phyloP scores from a whole-genome alignment of 2,797 vertebrate species.

The Mastacembelus armatus region DNA sequence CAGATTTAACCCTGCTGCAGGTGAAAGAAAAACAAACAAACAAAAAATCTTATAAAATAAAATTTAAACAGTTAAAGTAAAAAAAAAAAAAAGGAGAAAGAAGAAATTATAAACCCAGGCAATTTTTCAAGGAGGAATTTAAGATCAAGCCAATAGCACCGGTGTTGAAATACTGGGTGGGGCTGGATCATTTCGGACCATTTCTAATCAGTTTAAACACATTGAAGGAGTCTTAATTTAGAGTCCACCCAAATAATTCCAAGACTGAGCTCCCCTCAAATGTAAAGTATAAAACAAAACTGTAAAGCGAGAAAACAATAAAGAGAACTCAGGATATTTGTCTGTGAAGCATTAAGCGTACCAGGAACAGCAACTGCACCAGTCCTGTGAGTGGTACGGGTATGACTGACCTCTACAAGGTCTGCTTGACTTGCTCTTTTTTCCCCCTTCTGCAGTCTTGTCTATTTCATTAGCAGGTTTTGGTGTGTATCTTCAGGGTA shows the following conservation, averaged over 20 bases:
- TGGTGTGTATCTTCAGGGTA: constrained; percentile 69
- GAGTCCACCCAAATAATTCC: constrained; percentile 54
- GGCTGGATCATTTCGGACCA: constrained; percentile 57
- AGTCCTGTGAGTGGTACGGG: constrained; percentile 59
- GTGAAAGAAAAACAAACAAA: constrained; percentile 28
- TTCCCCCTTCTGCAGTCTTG: constrained; percentile 51
- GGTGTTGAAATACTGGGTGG: constrained; percentile 53
- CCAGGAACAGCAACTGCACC: constrained; percentile 58
- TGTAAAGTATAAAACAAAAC: constrained; percentile 13
- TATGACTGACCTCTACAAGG: constrained; percentile 56
- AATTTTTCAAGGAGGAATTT: constrained; percentile 64
- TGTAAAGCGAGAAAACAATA: constrained; percentile 16
- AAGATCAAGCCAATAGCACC: constrained; percentile 78
- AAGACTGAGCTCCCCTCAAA: constrained; percentile 29
- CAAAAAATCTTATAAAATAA: constrained; percentile 33
- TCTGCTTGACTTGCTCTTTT: constrained; percentile 59
- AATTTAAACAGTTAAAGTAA: constrained; percentile 38
- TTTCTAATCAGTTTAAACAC: constrained; percentile 54
- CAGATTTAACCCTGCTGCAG: constrained; percentile 66
- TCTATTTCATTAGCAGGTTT: constrained; percentile 69
- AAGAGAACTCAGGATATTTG: constrained; percentile 49
- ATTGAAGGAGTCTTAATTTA: constrained; percentile 52
- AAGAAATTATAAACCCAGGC: constrained; percentile 41
- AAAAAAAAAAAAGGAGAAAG: constrained; percentile 15
- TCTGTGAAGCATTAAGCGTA: constrained; percentile 71